Evolutionary conservation across 2,888 invertebrate genomes (phyloP), one percentile per base, ranked within the genome.

Genomic region (Drosophila ustulata): DNA sequence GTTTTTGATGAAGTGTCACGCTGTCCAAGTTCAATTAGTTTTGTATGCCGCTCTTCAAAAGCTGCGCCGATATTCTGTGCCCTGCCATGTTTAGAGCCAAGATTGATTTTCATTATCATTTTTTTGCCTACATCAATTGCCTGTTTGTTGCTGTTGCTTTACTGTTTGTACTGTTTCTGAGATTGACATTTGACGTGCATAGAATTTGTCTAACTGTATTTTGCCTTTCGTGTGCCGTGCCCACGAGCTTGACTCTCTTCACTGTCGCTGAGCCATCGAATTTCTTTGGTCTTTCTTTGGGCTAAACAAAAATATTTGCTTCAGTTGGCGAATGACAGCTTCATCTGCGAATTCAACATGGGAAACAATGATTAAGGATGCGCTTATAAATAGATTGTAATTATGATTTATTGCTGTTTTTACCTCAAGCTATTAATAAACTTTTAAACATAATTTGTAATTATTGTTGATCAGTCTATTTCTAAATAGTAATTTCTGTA

Each of bases 1-100:
- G 4, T 59, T 13, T 72, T 73, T 75, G 80, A 77, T 88, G 87
- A 89, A 86, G 88, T 89, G 88, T 85, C 89, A 83, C 88, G 89
- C 85, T 88, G 89, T 89, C 85, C 88, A 79, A 85, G 89, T 89
- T 89, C 85, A 86, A 86, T 86, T 89, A 89, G 86, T 85, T 85
- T 85, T 85, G 73, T 84, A 71, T 88, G 86, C 55, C 70, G 72
- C 67, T 80, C 84, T 75, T 78, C 71, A 78, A 81, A 78, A 70
- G 69, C 82, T 75, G 51, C 59, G 82, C 79, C 85, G 75, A 71
- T 55, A 69, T 69, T 85, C 76, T 57, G 7, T 45, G 61, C 56
- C 66, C 62, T 56, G 70, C 49, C 75, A 63, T 73, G 68, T 75
- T 83, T 82, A 78, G 83, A 72, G 78, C 72, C 69, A 82, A 88